phyloP scores from a whole-genome alignment of 2,888 invertebrate species.

The Labia minor region DNA sequence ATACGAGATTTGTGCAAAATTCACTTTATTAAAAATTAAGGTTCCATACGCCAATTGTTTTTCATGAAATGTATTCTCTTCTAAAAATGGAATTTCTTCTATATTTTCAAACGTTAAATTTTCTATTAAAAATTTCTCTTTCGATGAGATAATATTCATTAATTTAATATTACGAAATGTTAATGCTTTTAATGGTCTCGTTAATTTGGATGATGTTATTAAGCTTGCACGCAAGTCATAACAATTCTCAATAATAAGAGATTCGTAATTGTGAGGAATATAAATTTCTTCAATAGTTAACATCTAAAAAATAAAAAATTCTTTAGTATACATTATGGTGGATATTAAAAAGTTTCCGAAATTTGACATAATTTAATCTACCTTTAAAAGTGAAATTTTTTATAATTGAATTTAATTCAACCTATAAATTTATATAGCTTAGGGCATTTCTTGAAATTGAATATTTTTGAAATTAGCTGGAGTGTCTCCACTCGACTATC shows the following conservation, averaged over 20 bases:
- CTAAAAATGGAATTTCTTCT: not conserved
- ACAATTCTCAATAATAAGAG: not conserved
- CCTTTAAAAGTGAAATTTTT: too few relatives aligned
- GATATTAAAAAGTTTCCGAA: too few relatives aligned
- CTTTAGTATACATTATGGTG: too few relatives aligned
- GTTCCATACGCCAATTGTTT: not conserved
- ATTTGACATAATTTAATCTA: too few relatives aligned
- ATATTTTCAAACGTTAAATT: not conserved
- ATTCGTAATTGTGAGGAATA: not conserved
- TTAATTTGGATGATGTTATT: not conserved
- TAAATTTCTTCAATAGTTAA: not conserved
- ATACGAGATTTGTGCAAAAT: not conserved
- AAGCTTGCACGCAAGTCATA: not conserved
- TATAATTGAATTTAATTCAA: too few relatives aligned
- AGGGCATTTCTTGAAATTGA: too few relatives aligned
- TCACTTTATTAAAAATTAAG: not conserved
- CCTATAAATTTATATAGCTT: too few relatives aligned
- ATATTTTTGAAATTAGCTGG: too few relatives aligned
- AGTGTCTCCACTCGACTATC: too few relatives aligned
- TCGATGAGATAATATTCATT: not conserved
- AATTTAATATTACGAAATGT: not conserved
- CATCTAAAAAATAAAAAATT: not conserved
- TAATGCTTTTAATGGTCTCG: not conserved
- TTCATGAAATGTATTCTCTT: not conserved
- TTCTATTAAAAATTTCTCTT: not conserved